Conservation (phyloP, 2,113 vertebrate species). For the Philantomba maxwellii region DNA sequence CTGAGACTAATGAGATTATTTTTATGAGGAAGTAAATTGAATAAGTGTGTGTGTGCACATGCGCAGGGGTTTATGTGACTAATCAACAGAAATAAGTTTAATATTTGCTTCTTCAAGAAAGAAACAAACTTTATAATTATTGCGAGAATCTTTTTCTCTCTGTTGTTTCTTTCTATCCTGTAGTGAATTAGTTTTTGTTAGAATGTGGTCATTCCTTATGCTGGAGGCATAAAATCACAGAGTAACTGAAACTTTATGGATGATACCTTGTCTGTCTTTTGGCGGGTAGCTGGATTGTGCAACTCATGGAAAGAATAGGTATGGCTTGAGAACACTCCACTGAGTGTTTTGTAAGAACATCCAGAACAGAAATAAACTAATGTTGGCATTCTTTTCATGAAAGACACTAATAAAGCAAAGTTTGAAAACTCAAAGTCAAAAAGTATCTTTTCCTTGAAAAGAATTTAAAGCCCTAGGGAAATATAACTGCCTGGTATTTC, state of each 20-base stretch:
- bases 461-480: background rate
- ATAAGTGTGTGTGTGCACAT: background rate
- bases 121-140: background rate
- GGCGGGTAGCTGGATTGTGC: background rate
- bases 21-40: background rate
- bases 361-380: conserved; percentile 24
- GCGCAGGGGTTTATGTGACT: background rate
- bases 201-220: background rate
- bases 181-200: conserved; percentile 3
- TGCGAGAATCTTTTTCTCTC: background rate
- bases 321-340: background rate
- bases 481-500: background rate
- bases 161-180: background rate
- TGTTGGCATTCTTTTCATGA: conserved; percentile 35
- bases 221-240: background rate
- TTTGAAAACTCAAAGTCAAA: conserved; percentile 41
- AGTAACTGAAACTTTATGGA: background rate
- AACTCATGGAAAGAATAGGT: conserved; percentile 49
- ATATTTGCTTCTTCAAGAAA: background rate
- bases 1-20: background rate
- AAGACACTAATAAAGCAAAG: conserved; percentile 15
- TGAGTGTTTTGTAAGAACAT: conserved; percentile 38
- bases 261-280: conserved; percentile 23
- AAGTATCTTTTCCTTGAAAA: conserved; percentile 32
- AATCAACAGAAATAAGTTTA: background rate